Conservation (phyloP, 2,113 vertebrate species). For the Gallinago jamesoni region DNA sequence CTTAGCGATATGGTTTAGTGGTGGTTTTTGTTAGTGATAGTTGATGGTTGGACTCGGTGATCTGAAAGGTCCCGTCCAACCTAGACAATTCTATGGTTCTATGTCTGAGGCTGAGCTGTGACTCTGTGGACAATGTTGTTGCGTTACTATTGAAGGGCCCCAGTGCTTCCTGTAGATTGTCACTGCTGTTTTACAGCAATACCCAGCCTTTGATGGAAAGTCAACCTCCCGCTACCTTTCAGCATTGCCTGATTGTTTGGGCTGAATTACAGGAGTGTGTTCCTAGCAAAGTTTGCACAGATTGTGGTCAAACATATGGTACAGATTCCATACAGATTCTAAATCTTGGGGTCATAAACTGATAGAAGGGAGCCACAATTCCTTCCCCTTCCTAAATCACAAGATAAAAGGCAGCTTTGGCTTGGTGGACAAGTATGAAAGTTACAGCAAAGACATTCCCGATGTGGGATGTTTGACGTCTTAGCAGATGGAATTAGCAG, state of each 20-base stretch:
- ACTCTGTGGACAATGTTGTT: not conserved
- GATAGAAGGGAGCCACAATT: constrained; percentile 35
- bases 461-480: not conserved
- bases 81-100: no score
- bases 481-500: constrained; percentile 29
- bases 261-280: not conserved
- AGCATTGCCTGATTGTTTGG: not conserved
- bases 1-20: no score
- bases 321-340: constrained; percentile 53
- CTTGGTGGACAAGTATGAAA: not conserved
- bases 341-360: constrained; percentile 61
- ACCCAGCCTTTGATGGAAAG: not conserved
- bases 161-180: not conserved
- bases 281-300: not conserved
- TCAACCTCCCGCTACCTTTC: not conserved
- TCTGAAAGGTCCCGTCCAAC: no score
- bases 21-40: no score
- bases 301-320: constrained; percentile 50
- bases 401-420: constrained; percentile 47
- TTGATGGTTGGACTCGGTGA: no score
- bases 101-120: not conserved
- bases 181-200: not conserved
- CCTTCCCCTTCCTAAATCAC: constrained; percentile 55
- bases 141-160: not conserved
- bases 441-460: not conserved